phyloP scores from a whole-genome alignment of 1,140 invertebrate species.

The Coenobita brevimanus region DNA sequence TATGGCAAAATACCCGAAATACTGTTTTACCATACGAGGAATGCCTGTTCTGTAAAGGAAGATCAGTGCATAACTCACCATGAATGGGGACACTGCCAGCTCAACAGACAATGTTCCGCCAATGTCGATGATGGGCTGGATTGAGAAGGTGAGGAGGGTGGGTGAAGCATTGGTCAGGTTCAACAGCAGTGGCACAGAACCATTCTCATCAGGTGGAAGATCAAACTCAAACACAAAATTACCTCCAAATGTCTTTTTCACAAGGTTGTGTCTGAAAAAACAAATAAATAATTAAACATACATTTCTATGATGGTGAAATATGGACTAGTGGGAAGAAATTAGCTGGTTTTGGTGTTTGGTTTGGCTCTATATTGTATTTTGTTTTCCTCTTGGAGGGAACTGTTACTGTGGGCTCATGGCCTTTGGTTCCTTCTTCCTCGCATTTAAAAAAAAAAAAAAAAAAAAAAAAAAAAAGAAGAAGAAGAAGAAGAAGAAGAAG shows the following conservation, averaged over 20 bases:
- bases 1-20: too few species aligned
- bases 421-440: too few species aligned
- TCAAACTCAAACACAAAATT: conserved; percentile 70
- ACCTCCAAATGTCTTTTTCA: conserved; percentile 70
- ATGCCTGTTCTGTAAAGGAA: too few species aligned
- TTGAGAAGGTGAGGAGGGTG: conserved; percentile 67
- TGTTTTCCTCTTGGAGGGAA: too few species aligned
- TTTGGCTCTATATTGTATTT: too few species aligned
- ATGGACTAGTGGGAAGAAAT: not conserved
- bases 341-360: too few species aligned
- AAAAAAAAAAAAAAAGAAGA: not conserved
- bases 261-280: conserved; percentile 52
- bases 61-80: conserved; percentile 64
- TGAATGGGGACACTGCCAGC: conserved; percentile 67
- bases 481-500: too few species aligned
- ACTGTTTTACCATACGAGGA: too few species aligned
- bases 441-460: too few species aligned
- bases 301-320: not conserved
- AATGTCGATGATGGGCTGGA: conserved; percentile 70
- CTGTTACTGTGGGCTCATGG: too few species aligned
- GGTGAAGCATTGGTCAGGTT: conserved; percentile 69
- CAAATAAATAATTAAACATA: not conserved
- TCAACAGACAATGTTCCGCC: conserved; percentile 70
- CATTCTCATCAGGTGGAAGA: conserved; percentile 62
- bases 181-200: conserved; percentile 64